These are phyloP conservation scores for Agrypnia vestita DNA, from an alignment of 1,140 invertebrate species.

Conservation along the genomic window DNA sequence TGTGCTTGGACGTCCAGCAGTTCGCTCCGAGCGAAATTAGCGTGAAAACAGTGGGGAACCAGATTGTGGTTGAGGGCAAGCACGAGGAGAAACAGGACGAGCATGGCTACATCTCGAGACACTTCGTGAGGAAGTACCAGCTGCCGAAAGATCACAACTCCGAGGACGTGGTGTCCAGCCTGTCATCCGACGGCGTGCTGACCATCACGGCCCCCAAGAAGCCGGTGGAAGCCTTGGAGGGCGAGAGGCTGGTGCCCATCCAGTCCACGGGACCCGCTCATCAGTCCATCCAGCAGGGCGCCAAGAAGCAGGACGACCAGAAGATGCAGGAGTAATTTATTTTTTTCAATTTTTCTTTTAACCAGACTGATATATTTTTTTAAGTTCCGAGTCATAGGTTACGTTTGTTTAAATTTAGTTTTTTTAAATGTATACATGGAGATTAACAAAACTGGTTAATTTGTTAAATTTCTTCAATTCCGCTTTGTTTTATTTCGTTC, in stretches of 20 bases:
- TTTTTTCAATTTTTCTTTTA: background rate
- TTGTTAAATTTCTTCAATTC: no score
- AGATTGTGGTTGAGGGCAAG: slow-evolving; percentile 80
- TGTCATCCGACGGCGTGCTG: slow-evolving; percentile 84
- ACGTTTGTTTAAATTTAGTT: no score
- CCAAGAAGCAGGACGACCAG: slow-evolving; percentile 20
- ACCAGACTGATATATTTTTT: slow-evolving; percentile 24
- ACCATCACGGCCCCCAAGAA: slow-evolving; percentile 77
- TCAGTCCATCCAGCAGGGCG: background rate
- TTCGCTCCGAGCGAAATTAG: slow-evolving; percentile 88
- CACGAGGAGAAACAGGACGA: slow-evolving; percentile 85
- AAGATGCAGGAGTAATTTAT: slow-evolving; percentile 16
- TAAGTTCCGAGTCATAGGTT: background rate
- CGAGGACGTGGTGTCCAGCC: slow-evolving; percentile 77
- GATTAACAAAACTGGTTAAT: no score
- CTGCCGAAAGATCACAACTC: slow-evolving; percentile 80
- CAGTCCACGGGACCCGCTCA: slow-evolving; percentile 63
- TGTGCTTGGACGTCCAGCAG: slow-evolving; percentile 87
- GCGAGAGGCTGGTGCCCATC: slow-evolving; percentile 66
- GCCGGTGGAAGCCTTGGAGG: slow-evolving; percentile 63
- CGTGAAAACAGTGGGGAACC: slow-evolving; percentile 85
- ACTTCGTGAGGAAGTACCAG: slow-evolving; percentile 81
- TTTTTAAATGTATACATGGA: no score
- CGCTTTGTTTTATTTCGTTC: no score
- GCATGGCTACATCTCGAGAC: slow-evolving; percentile 82